Evolutionary conservation across 2,797 vertebrate species (phyloP).

Genomic region (Pteronotus mesoamericanus): DNA sequence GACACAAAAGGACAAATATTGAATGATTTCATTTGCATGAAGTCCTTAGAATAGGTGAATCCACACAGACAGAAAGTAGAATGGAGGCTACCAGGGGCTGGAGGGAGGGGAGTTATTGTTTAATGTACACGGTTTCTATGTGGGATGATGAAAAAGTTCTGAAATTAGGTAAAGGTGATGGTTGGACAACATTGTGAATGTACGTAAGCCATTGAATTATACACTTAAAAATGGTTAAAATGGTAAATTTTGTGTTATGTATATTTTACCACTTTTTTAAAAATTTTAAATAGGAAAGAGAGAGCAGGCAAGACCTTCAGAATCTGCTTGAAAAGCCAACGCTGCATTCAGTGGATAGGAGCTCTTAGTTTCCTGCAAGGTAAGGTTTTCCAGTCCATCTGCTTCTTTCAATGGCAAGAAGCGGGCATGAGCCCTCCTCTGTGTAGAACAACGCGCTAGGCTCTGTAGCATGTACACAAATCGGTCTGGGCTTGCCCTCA

Average conservation of each 20-base stretch:
- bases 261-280: not conserved
- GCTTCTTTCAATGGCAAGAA: not conserved
- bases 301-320: not conserved
- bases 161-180: not conserved
- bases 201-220: not conserved
- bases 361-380: not conserved
- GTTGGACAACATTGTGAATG: not conserved
- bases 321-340: not conserved
- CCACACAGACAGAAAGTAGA: not conserved
- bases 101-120: not conserved
- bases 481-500: not conserved
- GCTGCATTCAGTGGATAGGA: not conserved
- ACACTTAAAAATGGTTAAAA: not conserved
- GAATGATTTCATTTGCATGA: not conserved
- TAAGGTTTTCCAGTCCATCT: not conserved
- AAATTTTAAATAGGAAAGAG: not conserved
- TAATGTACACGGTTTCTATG: not conserved
- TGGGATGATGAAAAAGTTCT: not conserved
- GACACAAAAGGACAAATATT: not conserved
- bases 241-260: not conserved
- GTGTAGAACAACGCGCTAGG: not conserved
- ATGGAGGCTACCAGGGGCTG: too few relatives aligned
- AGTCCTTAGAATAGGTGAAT: not conserved
- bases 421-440: not conserved
- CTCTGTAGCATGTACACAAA: not conserved